Evolutionary conservation across 2,888 invertebrate genomes (phyloP).

Genomic region (Plebejus melissa): DNA sequence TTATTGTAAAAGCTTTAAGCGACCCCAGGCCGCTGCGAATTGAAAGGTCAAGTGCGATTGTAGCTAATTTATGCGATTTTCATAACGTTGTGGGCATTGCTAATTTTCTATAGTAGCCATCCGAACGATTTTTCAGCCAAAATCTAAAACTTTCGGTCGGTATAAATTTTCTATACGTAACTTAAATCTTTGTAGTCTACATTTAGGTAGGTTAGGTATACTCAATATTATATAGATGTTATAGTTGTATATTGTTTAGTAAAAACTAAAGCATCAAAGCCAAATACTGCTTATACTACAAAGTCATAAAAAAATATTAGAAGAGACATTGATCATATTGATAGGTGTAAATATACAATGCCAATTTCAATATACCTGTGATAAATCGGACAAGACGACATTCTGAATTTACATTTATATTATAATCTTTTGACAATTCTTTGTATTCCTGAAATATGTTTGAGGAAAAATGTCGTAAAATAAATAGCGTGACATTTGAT

Average conservation of each 20-base stretch:
- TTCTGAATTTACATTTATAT: neutral
- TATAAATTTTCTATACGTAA: too few species aligned
- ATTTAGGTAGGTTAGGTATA: too few species aligned
- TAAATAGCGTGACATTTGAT: neutral
- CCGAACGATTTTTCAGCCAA: neutral
- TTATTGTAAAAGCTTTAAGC: neutral
- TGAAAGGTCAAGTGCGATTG: constrained; percentile 2
- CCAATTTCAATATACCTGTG: neutral
- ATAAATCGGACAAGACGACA: neutral
- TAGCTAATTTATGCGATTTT: neutral
- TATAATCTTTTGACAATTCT: neutral
- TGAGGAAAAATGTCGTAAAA: neutral
- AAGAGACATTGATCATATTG: too few species aligned
- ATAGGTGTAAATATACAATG: neutral
- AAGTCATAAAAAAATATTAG: too few species aligned
- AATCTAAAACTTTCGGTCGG: too few species aligned
- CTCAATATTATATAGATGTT: too few species aligned
- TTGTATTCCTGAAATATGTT: constrained; percentile 3
- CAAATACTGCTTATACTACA: too few species aligned
- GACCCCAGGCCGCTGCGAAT: neutral
- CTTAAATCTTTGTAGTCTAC: too few species aligned
- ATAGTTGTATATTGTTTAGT: too few species aligned
- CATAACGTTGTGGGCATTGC: neutral
- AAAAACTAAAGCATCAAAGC: too few species aligned
- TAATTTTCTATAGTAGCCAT: neutral